Evolutionary conservation across 2,888 invertebrate genomes (phyloP).

Genomic region (Caenorhabditis afra): DNA sequence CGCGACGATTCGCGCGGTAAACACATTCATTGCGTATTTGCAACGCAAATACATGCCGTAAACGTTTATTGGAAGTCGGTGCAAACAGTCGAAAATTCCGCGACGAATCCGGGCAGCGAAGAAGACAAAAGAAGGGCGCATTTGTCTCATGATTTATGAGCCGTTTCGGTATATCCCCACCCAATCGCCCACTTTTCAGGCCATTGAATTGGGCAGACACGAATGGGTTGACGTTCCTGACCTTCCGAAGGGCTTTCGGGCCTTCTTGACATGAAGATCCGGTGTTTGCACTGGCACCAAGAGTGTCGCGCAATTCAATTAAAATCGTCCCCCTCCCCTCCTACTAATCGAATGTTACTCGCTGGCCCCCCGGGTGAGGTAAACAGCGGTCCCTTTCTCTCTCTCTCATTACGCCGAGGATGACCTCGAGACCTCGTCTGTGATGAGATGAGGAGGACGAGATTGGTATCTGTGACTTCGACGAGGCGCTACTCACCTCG

Average conservation of each 20-base stretch:
- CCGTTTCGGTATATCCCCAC: conserved; percentile 28
- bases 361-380: not conserved
- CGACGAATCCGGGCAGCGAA: conserved; percentile 40
- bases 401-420: conserved; percentile 14
- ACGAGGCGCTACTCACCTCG: conserved; percentile 68
- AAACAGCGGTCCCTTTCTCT: not conserved
- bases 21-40: conserved; percentile 39
- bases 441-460: conserved; percentile 10
- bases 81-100: conserved; percentile 43
- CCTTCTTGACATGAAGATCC: no score
- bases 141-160: conserved; percentile 45
- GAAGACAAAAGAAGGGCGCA: conserved; percentile 28
- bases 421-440: conserved; percentile 29
- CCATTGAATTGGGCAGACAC: no score
- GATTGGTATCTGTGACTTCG: conserved; percentile 34
- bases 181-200: conserved; percentile 1
- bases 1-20: conserved; percentile 33
- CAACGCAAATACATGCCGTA: conserved; percentile 51
- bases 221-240: no score
- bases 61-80: conserved; percentile 54
- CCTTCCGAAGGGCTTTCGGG: no score
- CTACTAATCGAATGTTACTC: conserved; percentile 30
- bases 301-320: conserved; percentile 33
- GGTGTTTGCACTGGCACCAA: not conserved
- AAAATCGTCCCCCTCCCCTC: conserved; percentile 9